phyloP scores from a whole-genome alignment of 1,140 invertebrate genomes.

The Panonychus citri region DNA sequence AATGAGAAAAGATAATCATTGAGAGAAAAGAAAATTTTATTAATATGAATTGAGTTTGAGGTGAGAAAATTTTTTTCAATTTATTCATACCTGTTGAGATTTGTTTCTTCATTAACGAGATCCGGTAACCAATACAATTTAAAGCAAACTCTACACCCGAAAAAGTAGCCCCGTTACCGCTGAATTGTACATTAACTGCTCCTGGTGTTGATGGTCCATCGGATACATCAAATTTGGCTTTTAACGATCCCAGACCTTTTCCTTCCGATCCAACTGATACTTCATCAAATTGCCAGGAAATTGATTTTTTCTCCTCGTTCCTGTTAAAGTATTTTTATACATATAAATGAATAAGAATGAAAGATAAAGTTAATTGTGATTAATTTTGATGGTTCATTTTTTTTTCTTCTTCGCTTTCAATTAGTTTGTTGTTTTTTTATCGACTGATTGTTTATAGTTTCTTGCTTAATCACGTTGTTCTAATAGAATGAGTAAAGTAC shows the following conservation, averaged over 20 bases:
- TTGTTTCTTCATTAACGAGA: conserved; percentile 75
- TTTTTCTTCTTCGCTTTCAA: too few species aligned
- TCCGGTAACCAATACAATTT: conserved; percentile 57
- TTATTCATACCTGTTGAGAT: conserved; percentile 59
- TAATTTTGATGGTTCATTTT: too few species aligned
- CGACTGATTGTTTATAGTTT: too few species aligned
- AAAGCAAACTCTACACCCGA: conserved; percentile 83
- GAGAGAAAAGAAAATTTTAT: not conserved
- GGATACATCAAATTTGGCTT: conserved; percentile 61
- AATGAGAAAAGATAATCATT: not conserved
- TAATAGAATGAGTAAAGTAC: too few species aligned
- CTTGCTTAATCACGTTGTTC: too few species aligned
- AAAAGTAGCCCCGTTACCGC: conserved; percentile 76
- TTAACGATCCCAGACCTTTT: conserved; percentile 60
- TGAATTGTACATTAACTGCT: conserved; percentile 71
- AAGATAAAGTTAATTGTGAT: not conserved
- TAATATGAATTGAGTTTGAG: not conserved
- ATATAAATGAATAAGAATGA: not conserved
- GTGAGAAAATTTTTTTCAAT: not conserved
- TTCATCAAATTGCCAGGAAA: conserved; percentile 76
- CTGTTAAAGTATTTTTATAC: conserved; percentile 28
- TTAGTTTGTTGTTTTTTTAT: too few species aligned
- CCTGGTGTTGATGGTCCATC: conserved; percentile 50
- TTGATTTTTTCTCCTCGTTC: conserved; percentile 49
- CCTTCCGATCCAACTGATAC: conserved; percentile 63